A percentile compares a stretch with the other conserved stretches of the same genome.
These are phyloP conservation scores for Chlamydotis undulata DNA, from an alignment of 2,113 vertebrate genomes.

Conservation along the genomic window DNA sequence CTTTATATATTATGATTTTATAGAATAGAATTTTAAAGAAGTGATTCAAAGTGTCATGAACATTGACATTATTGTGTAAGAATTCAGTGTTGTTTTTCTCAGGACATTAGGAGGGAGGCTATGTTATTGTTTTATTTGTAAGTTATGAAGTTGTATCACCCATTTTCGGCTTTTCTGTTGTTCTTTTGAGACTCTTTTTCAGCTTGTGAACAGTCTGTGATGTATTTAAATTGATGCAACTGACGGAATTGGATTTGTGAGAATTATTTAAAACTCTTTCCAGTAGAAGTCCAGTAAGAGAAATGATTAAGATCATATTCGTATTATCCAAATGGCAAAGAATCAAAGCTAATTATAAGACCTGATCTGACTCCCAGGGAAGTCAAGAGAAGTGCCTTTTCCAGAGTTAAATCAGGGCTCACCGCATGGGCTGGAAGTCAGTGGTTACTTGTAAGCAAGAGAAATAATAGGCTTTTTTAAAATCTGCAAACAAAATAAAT, in stretches of 20 bases:
- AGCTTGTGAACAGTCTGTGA: not conserved
- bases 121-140: not conserved
- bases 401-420: not conserved
- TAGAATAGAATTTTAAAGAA: not conserved
- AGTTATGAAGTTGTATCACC: not conserved
- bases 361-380: not conserved
- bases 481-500: not conserved
- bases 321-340: not conserved
- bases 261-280: constrained; percentile 51
- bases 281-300: constrained; percentile 33
- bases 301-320: constrained; percentile 40
- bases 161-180: not conserved
- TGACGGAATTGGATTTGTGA: constrained; percentile 42
- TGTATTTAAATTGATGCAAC: constrained; percentile 42
- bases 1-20: not conserved
- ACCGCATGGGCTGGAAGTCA: not conserved
- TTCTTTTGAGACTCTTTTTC: not conserved
- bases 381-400: not conserved
- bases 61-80: not conserved
- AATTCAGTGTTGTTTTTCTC: not conserved
- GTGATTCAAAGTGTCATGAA: not conserved
- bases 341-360: not conserved
- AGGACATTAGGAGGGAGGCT: not conserved
- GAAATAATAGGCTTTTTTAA: not conserved
- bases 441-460: not conserved